These are phyloP conservation scores for Perca schrenkii DNA, from an alignment of 2,113 vertebrate genomes.

Conservation along the genomic window DNA sequence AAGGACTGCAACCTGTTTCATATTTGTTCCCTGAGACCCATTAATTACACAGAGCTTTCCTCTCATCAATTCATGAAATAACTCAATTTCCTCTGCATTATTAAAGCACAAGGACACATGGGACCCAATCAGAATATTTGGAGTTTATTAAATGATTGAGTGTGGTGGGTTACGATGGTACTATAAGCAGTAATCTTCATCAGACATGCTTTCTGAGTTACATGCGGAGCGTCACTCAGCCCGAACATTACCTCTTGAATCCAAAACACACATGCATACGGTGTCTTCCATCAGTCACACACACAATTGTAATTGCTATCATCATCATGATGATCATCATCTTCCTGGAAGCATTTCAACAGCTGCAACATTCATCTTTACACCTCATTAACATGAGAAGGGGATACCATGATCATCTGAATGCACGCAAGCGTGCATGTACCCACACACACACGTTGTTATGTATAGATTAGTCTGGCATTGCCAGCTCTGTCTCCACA, in stretches of 20 bases:
- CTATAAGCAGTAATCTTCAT: constrained; percentile 33
- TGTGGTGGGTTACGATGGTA: constrained; percentile 14
- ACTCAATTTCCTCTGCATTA: constrained; percentile 50
- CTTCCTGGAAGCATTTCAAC: constrained; percentile 19
- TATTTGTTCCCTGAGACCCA: constrained; percentile 46
- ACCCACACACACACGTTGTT: not conserved
- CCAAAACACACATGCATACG: not conserved
- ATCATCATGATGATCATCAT: constrained; percentile 23
- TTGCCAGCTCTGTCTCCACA: no score
- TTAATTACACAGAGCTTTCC: constrained; percentile 55
- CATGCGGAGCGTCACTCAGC: constrained; percentile 4
- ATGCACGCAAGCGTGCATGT: not conserved
- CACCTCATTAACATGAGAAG: constrained; percentile 48
- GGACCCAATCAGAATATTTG: constrained; percentile 32
- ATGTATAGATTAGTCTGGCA: no score
- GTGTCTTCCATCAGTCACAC: not conserved
- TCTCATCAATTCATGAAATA: constrained; percentile 55
- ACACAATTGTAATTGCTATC: constrained; percentile 6
- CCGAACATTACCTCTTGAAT: not conserved
- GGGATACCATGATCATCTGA: constrained; percentile 21
- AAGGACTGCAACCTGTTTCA: constrained; percentile 38
- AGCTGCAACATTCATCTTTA: constrained; percentile 41
- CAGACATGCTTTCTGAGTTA: constrained; percentile 39
- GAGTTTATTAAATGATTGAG: constrained; percentile 38
- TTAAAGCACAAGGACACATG: constrained; percentile 32